Evolutionary conservation across 2,113 vertebrate genomes (phyloP).

Genomic region (Rissa tridactyla): DNA sequence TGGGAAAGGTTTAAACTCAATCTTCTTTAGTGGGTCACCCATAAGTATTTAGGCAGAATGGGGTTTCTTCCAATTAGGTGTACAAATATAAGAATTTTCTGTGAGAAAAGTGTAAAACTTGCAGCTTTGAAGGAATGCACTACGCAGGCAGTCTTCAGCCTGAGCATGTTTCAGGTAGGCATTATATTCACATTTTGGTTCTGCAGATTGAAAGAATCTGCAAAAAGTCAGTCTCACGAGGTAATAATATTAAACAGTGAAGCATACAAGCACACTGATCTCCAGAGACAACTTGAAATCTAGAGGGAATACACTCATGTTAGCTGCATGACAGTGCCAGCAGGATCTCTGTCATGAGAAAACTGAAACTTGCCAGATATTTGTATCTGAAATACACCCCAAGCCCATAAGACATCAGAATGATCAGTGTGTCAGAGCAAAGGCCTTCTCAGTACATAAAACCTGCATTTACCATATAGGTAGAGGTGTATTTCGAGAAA

Average conservation of each 20-base stretch:
- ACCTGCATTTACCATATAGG: background rate
- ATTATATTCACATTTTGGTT: background rate
- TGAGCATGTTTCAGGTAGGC: background rate
- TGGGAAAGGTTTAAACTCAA: background rate
- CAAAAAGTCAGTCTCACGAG: background rate
- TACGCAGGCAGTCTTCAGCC: background rate
- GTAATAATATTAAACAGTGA: background rate
- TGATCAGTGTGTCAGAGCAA: background rate
- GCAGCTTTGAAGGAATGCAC: background rate
- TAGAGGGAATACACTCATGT: background rate
- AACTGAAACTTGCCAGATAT: background rate
- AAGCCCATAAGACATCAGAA: background rate
- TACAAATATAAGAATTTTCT: background rate
- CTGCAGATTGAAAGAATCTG: background rate
- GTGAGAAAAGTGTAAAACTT: background rate
- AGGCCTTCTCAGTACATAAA: background rate
- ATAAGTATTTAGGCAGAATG: background rate
- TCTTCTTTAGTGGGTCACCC: background rate
- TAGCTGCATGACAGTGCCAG: background rate
- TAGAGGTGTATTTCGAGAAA: background rate
- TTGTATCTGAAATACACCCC: background rate
- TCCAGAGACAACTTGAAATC: background rate
- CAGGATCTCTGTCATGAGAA: background rate
- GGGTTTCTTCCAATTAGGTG: background rate
- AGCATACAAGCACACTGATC: background rate